Percentiles rank a stretch among this genome's conserved stretches.
Evolutionary conservation across 1,140 invertebrate species (phyloP).

Genomic region (Ceratosolen fusciceps): DNA sequence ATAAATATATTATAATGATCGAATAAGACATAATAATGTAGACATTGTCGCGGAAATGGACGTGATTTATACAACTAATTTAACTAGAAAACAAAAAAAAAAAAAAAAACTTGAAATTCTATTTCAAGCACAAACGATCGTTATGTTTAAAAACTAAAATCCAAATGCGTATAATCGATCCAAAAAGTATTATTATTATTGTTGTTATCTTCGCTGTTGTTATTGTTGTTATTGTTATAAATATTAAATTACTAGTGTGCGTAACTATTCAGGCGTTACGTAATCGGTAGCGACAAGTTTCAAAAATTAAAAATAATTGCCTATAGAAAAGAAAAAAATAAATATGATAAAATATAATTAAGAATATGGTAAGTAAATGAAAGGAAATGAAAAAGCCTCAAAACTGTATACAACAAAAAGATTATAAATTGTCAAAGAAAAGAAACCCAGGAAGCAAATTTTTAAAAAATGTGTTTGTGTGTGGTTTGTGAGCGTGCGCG

Average conservation of each 20-base stretch:
- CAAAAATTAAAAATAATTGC: background rate
- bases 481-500: too few relatives aligned
- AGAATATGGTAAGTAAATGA: background rate
- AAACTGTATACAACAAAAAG: background rate
- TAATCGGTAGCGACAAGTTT: too few relatives aligned
- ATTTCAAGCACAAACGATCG: too few relatives aligned
- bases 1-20: too few relatives aligned
- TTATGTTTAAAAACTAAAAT: background rate
- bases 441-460: background rate
- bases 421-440: slow-evolving; percentile 5
- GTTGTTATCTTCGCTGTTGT: background rate
- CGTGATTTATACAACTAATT: too few relatives aligned
- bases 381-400: slow-evolving; percentile 4
- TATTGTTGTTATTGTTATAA: background rate
- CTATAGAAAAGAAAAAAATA: background rate
- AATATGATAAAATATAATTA: background rate
- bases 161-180: background rate
- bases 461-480: slow-evolving; percentile 11
- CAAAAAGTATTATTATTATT: slow-evolving; percentile 4
- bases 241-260: background rate
- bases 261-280: background rate
- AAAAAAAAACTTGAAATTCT: background rate
- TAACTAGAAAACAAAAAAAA: too few relatives aligned
- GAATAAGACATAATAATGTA: too few relatives aligned
- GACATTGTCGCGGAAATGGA: too few relatives aligned